Evolutionary conservation across 1,140 invertebrate species (phyloP).

Genomic region (Pseudomyrmex concolor): DNA sequence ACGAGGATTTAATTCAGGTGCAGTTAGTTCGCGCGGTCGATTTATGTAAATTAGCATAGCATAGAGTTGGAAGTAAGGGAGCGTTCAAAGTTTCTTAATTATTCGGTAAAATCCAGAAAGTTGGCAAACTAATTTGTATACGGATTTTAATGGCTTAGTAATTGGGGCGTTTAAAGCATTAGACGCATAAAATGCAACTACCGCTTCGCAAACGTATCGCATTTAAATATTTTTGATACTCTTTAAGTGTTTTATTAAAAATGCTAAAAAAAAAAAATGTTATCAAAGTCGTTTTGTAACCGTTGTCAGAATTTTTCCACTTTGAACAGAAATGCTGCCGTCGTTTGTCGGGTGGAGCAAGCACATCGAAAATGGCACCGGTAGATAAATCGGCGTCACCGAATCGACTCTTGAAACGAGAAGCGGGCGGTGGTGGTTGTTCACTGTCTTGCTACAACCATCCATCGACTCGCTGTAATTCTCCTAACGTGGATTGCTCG

Average conservation of each 20-base stretch:
- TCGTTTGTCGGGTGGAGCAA: constrained; percentile 67
- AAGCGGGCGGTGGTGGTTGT: constrained; percentile 54
- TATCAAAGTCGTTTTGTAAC: constrained; percentile 21
- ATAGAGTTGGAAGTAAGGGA: constrained; percentile 51
- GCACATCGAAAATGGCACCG: constrained; percentile 54
- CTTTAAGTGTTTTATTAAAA: not conserved
- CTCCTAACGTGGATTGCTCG: constrained; percentile 13
- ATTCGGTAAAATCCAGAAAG: constrained; percentile 50
- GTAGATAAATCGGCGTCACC: constrained; percentile 46
- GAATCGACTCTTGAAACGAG: constrained; percentile 20
- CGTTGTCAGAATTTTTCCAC: constrained; percentile 22
- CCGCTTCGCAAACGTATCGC: not conserved
- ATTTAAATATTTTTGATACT: not conserved
- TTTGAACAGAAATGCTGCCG: constrained; percentile 54
- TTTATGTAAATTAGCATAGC: constrained; percentile 55
- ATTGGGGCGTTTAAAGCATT: constrained; percentile 37
- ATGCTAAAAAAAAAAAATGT: too few species aligned
- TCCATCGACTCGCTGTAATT: constrained; percentile 38
- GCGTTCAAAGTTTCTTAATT: constrained; percentile 46
- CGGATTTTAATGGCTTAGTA: constrained; percentile 54
- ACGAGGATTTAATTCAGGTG: constrained; percentile 34
- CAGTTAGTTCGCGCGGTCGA: constrained; percentile 43
- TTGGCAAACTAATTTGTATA: constrained; percentile 50
- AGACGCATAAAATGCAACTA: constrained; percentile 1
- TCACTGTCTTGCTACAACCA: constrained; percentile 25